phyloP scores from a whole-genome alignment of 2,797 vertebrate genomes.

The Danio jaintianensis region DNA sequence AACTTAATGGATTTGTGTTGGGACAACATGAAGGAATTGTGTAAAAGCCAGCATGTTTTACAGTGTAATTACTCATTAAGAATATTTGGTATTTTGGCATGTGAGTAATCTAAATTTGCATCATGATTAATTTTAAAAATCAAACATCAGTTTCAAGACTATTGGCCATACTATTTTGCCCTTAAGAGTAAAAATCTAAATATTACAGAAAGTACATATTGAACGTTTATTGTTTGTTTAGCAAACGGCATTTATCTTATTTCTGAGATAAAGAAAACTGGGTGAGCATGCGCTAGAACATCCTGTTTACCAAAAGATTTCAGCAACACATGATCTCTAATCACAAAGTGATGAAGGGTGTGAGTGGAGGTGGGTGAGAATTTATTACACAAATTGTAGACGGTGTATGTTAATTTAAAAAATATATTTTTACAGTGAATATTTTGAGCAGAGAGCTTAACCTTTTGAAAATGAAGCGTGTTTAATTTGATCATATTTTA shows the following conservation, averaged over 20 bases:
- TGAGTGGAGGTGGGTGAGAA: not conserved
- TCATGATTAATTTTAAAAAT: too few relatives aligned
- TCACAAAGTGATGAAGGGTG: constrained; percentile 24
- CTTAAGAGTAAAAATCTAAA: too few relatives aligned
- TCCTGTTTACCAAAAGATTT: constrained; percentile 33
- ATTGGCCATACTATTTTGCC: too few relatives aligned
- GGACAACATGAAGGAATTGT: too few relatives aligned
- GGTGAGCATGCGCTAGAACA: not conserved
- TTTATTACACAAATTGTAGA: not conserved
- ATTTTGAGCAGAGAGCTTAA: not conserved
- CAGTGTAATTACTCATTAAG: too few relatives aligned
- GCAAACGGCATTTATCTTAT: not conserved
- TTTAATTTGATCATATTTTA: not conserved
- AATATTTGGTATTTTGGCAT: too few relatives aligned
- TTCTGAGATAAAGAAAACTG: not conserved
- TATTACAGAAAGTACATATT: too few relatives aligned
- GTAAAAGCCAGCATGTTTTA: too few relatives aligned
- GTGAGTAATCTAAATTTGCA: too few relatives aligned
- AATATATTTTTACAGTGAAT: not conserved
- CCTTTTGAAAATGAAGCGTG: not conserved
- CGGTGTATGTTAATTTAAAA: not conserved
- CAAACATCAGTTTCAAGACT: too few relatives aligned
- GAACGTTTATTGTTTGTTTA: too few relatives aligned
- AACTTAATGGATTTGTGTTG: too few relatives aligned
- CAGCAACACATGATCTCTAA: not conserved